phyloP scores from a whole-genome alignment of 2,888 invertebrate species.

The Caenorhabditis zanzibari region DNA sequence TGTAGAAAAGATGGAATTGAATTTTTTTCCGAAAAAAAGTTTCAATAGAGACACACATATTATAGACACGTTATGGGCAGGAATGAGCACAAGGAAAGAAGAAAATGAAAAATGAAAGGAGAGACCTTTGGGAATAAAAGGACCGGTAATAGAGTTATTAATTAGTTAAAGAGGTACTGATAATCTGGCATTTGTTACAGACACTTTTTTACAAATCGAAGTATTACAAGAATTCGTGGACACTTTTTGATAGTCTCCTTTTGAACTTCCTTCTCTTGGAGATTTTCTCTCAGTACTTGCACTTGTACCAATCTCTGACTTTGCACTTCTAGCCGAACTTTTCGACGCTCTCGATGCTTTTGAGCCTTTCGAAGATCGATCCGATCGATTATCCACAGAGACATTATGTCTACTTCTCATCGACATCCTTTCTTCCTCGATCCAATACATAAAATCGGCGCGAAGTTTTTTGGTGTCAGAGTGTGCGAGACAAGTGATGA shows the following conservation, averaged over 20 bases:
- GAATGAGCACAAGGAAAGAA: conserved; percentile 37
- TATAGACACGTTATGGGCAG: conserved; percentile 35
- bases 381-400: conserved; percentile 71
- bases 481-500: conserved; percentile 68
- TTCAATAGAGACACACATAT: conserved; percentile 23
- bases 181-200: conserved; percentile 68
- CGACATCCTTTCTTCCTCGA: conserved; percentile 76
- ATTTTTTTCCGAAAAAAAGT: conserved; percentile 3
- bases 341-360: conserved; percentile 70
- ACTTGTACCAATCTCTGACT: conserved; percentile 60
- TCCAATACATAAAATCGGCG: conserved; percentile 80
- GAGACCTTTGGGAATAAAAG: conserved; percentile 4
- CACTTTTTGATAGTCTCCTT: conserved; percentile 59
- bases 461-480: conserved; percentile 73
- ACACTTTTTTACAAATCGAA: conserved; percentile 65
- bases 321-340: conserved; percentile 67
- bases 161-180: conserved; percentile 65
- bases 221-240: conserved; percentile 62
- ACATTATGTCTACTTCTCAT: conserved; percentile 73
- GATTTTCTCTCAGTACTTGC: conserved; percentile 44
- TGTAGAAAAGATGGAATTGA: not conserved
- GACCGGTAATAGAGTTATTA: not conserved
- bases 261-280: conserved; percentile 17
- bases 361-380: conserved; percentile 72
- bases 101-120: conserved; percentile 1